Base-by-base conservation (phyloP, 2,888 invertebrate species). In the Papilio demoleus region DNA sequence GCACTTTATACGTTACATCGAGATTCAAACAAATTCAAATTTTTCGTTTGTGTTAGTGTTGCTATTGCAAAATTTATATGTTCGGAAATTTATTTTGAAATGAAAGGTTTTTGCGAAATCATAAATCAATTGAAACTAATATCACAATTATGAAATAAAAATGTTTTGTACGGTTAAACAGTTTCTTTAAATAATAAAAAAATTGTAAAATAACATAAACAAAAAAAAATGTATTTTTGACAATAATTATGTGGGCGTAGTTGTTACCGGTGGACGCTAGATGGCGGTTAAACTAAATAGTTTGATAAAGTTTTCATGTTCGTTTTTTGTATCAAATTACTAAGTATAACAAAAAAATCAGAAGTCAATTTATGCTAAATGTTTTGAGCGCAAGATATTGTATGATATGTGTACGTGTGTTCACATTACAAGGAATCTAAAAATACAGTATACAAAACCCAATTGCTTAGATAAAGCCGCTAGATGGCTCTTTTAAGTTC, bases 41-140 rank as follows among this genome's bases (percentile, higher is more conserved):
- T 76, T 74, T 45, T 68, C 40, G 22, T 62, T 38, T 38, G 67
- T 61, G 68, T 70, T 64, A 64, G 77, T 82, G 76, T 81, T 82
- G 82, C 82, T 80, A 79, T 80, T 83, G 83, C 83, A 84, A 79
- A 83, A 56, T 31, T 4, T 9, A 6, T n/a, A 6, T 24, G 8
- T 53, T 27, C n/a, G 27, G 14, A 53, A 27, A 22, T 53, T 27
- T 24, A 4, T 22, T 1, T 5, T n/a, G n/a, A 50, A 5, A 24
- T 14, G 4, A 50, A 50, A 50, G 47, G 14, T 24, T 47, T 47
- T 27, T n/a, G n/a, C 1, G 4, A 2, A 14, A 8, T 27, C 4
- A n/a, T 3, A 6, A 27, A 0, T 22, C 4, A n/a, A 53, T 12
- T 27, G 1, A 53, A n/a, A n/a, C 9, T 8, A 27, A 53, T 14